Evolutionary conservation across 2,113 vertebrate species (phyloP).

Genomic region (Trematocara macrostoma): DNA sequence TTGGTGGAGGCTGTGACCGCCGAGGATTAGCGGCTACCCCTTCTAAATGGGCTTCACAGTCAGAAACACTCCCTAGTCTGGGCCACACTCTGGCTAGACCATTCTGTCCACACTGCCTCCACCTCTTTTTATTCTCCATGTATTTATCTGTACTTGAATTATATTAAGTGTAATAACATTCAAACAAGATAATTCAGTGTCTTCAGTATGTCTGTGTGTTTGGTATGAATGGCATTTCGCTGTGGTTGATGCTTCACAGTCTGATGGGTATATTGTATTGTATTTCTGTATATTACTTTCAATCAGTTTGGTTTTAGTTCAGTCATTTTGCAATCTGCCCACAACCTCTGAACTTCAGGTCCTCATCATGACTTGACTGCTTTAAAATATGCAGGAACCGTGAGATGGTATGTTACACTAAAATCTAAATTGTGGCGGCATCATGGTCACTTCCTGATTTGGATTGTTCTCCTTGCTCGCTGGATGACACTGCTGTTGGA

Average conservation of each 20-base stretch:
- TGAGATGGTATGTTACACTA: background rate
- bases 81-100: background rate
- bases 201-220: background rate
- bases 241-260: background rate
- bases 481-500: constrained; percentile 47
- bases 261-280: background rate
- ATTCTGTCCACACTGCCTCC: background rate
- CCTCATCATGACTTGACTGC: background rate
- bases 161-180: background rate
- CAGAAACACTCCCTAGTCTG: background rate
- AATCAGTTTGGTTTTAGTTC: background rate
- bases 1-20: background rate
- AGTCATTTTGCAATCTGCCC: background rate
- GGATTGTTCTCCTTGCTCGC: background rate
- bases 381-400: background rate
- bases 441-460: constrained; percentile 18
- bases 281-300: background rate
- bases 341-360: background rate
- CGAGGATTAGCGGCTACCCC: background rate
- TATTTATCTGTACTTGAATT: background rate
- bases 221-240: background rate
- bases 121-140: background rate
- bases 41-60: background rate
- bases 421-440: background rate
- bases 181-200: background rate